These are phyloP conservation scores for Limonius californicus DNA, from an alignment of 1,140 invertebrate species.

Conservation along the genomic window DNA sequence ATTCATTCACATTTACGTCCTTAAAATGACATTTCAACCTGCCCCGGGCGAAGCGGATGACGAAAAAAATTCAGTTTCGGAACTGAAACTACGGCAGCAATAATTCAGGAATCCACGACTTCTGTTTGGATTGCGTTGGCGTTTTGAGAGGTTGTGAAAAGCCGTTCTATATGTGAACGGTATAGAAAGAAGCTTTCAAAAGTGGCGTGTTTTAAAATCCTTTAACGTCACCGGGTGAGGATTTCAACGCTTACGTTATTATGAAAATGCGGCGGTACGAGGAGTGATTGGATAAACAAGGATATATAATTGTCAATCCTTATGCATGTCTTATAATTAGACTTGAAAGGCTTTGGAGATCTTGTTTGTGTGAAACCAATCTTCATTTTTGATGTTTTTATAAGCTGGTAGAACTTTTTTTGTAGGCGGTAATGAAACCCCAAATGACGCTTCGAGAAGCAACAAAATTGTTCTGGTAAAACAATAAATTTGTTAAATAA, in stretches of 20 bases:
- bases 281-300: neutral
- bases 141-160: neutral
- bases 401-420: no score
- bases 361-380: no score
- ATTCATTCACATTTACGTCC: neutral
- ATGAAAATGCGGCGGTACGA: neutral
- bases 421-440: no score
- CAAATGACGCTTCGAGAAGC: no score
- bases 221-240: neutral
- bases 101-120: no score
- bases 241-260: neutral
- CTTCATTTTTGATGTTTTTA: no score
- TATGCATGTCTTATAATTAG: neutral
- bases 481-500: no score
- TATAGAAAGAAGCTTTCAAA: neutral
- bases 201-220: neutral
- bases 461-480: no score
- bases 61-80: neutral
- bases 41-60: neutral
- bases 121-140: neutral
- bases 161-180: neutral
- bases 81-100: no score
- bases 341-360: no score
- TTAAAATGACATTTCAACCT: constrained; percentile 3
- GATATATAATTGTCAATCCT: neutral